Percentiles rank a stretch among this genome's conserved stretches.
Conservation (phyloP, 2,797 vertebrate species). For the Alcedo atthis region DNA sequence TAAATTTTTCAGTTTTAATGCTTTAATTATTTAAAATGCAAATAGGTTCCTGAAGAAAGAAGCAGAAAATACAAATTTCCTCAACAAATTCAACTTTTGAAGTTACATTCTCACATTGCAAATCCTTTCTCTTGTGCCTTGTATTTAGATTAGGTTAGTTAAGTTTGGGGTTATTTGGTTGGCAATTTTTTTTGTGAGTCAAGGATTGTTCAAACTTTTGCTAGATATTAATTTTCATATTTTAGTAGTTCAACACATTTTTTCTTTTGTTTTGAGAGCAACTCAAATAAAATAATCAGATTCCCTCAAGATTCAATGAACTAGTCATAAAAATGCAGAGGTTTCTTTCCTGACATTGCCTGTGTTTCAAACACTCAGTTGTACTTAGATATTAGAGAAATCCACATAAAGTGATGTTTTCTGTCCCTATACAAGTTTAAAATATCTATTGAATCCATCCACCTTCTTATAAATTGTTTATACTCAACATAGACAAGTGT, state of each 20-base stretch:
- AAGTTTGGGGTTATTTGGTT: background rate
- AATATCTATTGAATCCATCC: background rate
- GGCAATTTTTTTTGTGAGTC: background rate
- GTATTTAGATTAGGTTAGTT: background rate
- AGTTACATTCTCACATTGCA: conserved; percentile 27
- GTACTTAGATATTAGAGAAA: background rate
- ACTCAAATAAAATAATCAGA: background rate
- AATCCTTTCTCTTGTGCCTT: background rate
- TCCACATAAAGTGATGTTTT: background rate
- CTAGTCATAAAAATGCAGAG: background rate
- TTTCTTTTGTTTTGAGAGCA: background rate
- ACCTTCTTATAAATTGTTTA: background rate
- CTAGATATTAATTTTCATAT: background rate
- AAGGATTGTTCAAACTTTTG: conserved; percentile 9
- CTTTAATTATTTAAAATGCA: conserved; percentile 87
- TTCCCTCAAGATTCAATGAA: background rate
- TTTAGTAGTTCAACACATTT: background rate
- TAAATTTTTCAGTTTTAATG: conserved; percentile 86
- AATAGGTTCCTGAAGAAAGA: conserved; percentile 79
- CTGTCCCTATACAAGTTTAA: background rate
- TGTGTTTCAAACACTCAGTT: background rate
- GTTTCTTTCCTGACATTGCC: background rate
- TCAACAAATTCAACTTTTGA: conserved; percentile 69
- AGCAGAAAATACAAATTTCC: conserved; percentile 78
- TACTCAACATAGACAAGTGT: background rate